phyloP scores from a whole-genome alignment of 2,888 invertebrate genomes.

The Luffia ferchaultella region DNA sequence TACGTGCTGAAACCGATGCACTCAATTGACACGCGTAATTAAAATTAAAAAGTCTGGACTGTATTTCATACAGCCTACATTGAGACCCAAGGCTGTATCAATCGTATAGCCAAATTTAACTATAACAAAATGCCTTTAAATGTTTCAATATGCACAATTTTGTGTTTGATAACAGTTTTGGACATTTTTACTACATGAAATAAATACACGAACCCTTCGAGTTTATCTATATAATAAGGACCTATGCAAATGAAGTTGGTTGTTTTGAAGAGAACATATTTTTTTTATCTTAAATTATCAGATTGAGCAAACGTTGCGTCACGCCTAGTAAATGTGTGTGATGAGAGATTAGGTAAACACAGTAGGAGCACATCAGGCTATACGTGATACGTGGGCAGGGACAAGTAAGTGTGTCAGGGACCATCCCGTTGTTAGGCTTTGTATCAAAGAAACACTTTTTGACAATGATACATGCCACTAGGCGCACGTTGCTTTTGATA shows the following conservation, averaged over 20 bases:
- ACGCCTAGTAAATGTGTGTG: background rate
- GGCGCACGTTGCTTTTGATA: too few relatives aligned
- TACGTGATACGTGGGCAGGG: background rate
- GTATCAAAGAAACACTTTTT: background rate
- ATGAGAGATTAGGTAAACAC: background rate
- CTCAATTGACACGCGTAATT: background rate
- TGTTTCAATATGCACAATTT: background rate
- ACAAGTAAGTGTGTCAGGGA: background rate
- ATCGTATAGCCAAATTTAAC: background rate
- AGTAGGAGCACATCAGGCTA: background rate
- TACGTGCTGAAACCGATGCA: slow-evolving; percentile 14
- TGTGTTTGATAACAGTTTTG: background rate
- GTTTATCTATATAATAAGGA: background rate
- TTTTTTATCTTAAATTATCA: background rate
- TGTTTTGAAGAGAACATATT: background rate
- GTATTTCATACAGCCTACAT: background rate
- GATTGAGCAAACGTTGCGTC: background rate
- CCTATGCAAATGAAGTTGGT: background rate
- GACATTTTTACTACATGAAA: background rate
- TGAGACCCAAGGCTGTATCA: background rate
- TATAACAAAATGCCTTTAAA: background rate
- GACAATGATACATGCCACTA: background rate
- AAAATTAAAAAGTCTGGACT: background rate
- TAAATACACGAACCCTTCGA: background rate
- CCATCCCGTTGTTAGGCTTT: background rate